Base-by-base conservation (phyloP, 2,888 invertebrate species). In the Melanophora roralis region DNA sequence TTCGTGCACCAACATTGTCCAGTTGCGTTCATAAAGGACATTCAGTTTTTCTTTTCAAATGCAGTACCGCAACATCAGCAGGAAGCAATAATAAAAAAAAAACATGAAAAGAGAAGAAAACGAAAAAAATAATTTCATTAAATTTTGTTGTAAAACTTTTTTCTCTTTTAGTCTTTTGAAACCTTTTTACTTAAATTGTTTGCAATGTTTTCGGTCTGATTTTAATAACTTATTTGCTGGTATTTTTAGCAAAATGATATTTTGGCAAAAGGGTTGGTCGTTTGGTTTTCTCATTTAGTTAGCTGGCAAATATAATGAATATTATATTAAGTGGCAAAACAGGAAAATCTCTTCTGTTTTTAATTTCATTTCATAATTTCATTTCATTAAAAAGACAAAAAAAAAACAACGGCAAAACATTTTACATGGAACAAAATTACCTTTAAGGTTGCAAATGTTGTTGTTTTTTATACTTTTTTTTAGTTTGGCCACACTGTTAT, bases 11-110 rank as follows among this genome's bases (percentile, higher is more conserved):
- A 94, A 89, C 62, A 92, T 91, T 0, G 95, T 96, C 96, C 96
- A 97, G 89, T 96, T 96, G 62, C 94, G 92, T 88, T 95, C 94
- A 89, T 96, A 95, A 2, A 96, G 91, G 9, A 97, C 95, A 90
- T 96, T 96, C 62, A 96, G 91, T 80, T 94, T 93, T 87, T 94
- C 94, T 93, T 94, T 57, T 91, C 91, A 69, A 82, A 65, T 74
- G 78, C 27, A 6, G 27, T 12, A 45, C 34, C 21, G 40, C 12
- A 40, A 36, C n/a, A n/a, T 14, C 14, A 60, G 19, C 32, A 43
- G 38, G 12, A 21, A 38, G n/a, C n/a, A n/a, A n/a, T n/a, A n/a
- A n/a, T n/a, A n/a, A 11, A 57, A 14, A 27, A 21, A 34, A 43
- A 34, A 32, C 14, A 53, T 55, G 36, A 16, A 45, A 53, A 36